Base-by-base conservation (phyloP, 2,888 invertebrate species). In the Tigriopus californicus region DNA sequence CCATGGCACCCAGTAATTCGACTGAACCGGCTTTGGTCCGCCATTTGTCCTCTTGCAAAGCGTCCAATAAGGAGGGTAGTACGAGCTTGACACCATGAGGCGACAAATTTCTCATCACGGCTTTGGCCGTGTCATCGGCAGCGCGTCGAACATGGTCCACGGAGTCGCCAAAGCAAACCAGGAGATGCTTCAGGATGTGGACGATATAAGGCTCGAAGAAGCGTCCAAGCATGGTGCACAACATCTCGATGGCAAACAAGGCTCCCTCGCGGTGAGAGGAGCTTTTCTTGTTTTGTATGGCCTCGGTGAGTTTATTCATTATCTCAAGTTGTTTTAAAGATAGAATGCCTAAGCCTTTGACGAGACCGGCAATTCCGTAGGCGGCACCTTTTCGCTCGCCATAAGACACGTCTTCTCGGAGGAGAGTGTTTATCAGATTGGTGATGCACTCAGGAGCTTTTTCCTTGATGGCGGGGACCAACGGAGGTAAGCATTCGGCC, bases 121-220 rank as follows among this genome's bases (percentile, higher is more conserved):
- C 89, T 72, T 85, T 84, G 42, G 95, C 89, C 58, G 94, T 90
- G 69, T 94, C 94, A 72, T 97, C 94, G 10, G 97, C 92, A 4
- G 97, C 95, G 65, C 88, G 80, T 67, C 98, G 78, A 60, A 99
- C 97, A 73, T 92, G 71, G 18, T 61, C 61, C 69, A 89, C 94
- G 40, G 81, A 78, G 75, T 98, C 97, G 10, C 97, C 97, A 72
- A 97, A 94, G 72, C 94, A 92, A 63, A 90, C 79, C 64, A 99
- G 75, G 67, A 98, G 77, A 73, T 92, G 86, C 0, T 95, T 95
- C 63, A 99, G 75, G 52, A 97, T 89, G 71, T 95, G 92, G 59
- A 98, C 91, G 62, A 98, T 90, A 75, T 98, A 98, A 0, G 98
- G 98, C 74, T 98, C 98, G 75, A 98, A 98, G 61, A 97, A 76